Evolutionary conservation across 2,888 invertebrate genomes (phyloP).

Genomic region (Acholoe squamosa): DNA sequence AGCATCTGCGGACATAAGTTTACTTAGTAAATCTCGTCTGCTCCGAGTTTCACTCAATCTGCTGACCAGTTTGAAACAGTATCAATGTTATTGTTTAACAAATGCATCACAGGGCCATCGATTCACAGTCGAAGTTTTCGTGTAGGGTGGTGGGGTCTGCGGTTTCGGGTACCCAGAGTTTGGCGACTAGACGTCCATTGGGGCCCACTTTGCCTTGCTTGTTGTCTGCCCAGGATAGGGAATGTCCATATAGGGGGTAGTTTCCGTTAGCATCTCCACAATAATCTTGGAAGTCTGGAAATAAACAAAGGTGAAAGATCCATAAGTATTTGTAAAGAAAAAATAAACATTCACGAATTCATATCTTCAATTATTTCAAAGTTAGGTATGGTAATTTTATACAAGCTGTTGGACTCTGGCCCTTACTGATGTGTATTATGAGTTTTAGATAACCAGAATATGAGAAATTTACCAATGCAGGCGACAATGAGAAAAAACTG

Average conservation of each 20-base stretch:
- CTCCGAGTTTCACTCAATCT: background rate
- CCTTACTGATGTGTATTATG: background rate
- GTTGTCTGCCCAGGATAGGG: constrained; percentile 93
- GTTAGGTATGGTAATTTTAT: background rate
- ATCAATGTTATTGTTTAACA: background rate
- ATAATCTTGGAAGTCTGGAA: constrained; percentile 48
- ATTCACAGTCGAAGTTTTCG: constrained; percentile 38
- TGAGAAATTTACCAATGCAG: background rate
- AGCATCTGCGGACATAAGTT: background rate
- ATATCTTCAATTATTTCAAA: background rate
- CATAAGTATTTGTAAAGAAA: constrained; percentile 32
- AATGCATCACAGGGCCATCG: background rate
- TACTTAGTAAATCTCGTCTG: background rate
- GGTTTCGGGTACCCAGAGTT: constrained; percentile 91
- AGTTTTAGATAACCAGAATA: background rate
- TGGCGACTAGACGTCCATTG: constrained; percentile 92
- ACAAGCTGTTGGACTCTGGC: background rate
- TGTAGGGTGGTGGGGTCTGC: constrained; percentile 65
- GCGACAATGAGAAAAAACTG: background rate
- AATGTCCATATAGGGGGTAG: constrained; percentile 84
- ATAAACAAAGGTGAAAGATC: background rate
- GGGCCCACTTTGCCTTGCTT: constrained; percentile 86
- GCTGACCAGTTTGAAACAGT: background rate
- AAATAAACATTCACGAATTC: background rate
- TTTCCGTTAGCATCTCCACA: constrained; percentile 26